Base-by-base conservation (phyloP, 2,888 invertebrate genomes). In the Ophion ventricosus region DNA sequence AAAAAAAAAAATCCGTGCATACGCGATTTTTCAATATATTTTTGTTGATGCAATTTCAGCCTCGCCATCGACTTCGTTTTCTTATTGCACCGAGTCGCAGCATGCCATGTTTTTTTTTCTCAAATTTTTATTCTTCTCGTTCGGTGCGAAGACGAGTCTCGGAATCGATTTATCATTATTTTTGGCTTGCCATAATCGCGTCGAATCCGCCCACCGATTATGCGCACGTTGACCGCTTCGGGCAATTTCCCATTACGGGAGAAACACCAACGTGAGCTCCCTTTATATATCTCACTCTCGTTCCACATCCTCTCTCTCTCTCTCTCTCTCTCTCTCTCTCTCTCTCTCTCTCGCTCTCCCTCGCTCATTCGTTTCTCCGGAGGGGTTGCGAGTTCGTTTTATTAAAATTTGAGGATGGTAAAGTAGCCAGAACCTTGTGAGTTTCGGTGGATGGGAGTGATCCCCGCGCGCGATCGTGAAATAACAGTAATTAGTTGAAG, bases 111-210 rank as follows among this genome's bases (percentile, higher is more conserved):
- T 74, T 74, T 69, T 75, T 23, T 79, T 70, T 74, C n/a, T 64
- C 67, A 26, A 35, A 57, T 73, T 77, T 54, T 17, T 69, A 35
- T 67, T 74, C 14, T 56, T 75, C 43, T 26, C 69, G 26, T 56
- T 59, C 64, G 76, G 84, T 85, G 85, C 86, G 84, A 85, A 81
- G 80, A 86, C 85, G 86, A 87, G 82, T 86, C 82, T 83, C 78
- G 76, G 86, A 84, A 84, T 81, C 86, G 90, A 92, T 91, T 91
- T 90, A 91, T 91, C 91, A 88, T 90, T 90, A 90, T 91, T 91
- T 91, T 92, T 88, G 91, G 91, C 88, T 92, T 91, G 90, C 88
- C 92, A 89, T 91, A 91, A 90, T 90, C 90, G 90, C 89, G 87
- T 85, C 82, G 81, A 84, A 80, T 83, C 87, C 91, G 91, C 91